Evolutionary conservation across 2,113 vertebrate species (phyloP).

Genomic region (Labeo catla): DNA sequence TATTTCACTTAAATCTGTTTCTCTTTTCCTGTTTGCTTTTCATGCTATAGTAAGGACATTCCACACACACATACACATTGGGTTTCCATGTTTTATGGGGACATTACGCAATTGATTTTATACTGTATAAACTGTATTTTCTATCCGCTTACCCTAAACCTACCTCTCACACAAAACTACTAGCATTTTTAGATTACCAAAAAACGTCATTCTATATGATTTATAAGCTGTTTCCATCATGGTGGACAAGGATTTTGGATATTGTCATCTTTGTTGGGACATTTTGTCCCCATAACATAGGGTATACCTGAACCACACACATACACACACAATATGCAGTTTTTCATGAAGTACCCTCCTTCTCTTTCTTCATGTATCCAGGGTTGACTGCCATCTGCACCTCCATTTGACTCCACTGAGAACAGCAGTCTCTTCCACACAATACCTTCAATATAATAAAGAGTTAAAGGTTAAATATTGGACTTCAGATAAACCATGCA

Average conservation of each 20-base stretch:
- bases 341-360: not conserved
- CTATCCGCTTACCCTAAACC: too few species aligned
- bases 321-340: not conserved
- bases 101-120: too few species aligned
- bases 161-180: too few species aligned
- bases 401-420: not conserved
- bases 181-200: too few species aligned
- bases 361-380: not conserved
- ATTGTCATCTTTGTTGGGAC: too few species aligned
- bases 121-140: too few species aligned
- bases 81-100: too few species aligned
- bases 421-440: not conserved
- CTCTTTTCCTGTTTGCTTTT: not conserved
- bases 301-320: not conserved
- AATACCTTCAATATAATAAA: not conserved
- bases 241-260: too few species aligned
- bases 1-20: slow-evolving; percentile 8
- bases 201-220: not conserved
- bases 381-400: not conserved
- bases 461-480: not conserved
- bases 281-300: too few species aligned
- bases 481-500: not conserved
- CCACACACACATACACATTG: too few species aligned
- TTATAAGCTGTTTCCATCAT: not conserved
- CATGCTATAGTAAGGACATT: not conserved